Evolutionary conservation across 2,888 invertebrate species (phyloP).

Genomic region (Drosophila pseudotalamancana): DNA sequence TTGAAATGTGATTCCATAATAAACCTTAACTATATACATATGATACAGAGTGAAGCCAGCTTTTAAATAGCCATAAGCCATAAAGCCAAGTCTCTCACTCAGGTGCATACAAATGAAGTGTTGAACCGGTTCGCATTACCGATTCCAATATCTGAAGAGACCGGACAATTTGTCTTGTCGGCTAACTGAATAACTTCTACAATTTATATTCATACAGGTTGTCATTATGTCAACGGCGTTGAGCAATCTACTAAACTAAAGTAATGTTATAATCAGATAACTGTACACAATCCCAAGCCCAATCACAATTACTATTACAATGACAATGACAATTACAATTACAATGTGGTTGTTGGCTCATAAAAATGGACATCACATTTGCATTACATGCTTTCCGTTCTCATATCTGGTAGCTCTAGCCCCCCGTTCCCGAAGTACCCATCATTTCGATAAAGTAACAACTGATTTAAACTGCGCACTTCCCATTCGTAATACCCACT

Average conservation of each 20-base stretch:
- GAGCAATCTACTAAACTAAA: constrained; percentile 61
- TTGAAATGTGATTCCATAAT: neutral
- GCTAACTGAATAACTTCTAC: constrained; percentile 8
- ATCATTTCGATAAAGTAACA: no score
- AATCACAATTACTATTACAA: constrained; percentile 28
- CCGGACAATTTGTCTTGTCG: constrained; percentile 21
- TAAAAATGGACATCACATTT: constrained; percentile 70
- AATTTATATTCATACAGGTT: constrained; percentile 43
- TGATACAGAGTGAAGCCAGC: no score
- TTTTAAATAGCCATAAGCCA: neutral
- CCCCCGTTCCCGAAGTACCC: no score
- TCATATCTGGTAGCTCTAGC: constrained; percentile 9
- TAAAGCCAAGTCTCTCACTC: neutral
- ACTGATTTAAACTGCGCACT: constrained; percentile 59
- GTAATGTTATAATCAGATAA: constrained; percentile 51
- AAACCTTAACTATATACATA: no score
- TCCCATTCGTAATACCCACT: constrained; percentile 37
- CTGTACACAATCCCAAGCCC: neutral
- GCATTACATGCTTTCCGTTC: constrained; percentile 61
- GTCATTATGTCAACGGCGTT: constrained; percentile 61
- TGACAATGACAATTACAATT: constrained; percentile 22
- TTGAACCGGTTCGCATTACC: constrained; percentile 35
- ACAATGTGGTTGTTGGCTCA: constrained; percentile 41
- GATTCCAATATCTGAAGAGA: no score
- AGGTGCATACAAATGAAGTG: constrained; percentile 10